Evolutionary conservation across 2,113 vertebrate genomes (phyloP), one percentile per base, ranked within the genome.

Genomic region (Bagarius yarrelli): DNA sequence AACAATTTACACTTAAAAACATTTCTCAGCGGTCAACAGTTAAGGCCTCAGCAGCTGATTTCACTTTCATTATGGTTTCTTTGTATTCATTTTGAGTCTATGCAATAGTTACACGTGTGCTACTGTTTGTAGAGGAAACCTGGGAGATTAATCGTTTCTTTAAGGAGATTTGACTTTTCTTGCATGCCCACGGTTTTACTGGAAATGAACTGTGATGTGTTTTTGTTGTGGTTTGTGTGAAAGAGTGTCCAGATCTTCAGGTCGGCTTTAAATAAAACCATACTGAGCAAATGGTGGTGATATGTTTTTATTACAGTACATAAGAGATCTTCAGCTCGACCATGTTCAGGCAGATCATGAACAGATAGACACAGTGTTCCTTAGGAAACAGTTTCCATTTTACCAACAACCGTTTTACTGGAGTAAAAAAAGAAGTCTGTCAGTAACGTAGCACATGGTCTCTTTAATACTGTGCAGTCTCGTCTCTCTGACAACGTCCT

Each of bases 211-310:
- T 81, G 73, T 83, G 81, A 78, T 81, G 81, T 64, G 79, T 67
- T 83, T 81, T 50, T 79, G 66, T 59, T 52, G 60, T 47, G 44
- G 44, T 75, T 63, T 34, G 18, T 67, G 76, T 61, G 19, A n/a
- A 36, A 67, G 73, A 80, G 27, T 57, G 30, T 23, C 25, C 60
- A 83, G 78, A 47, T 83, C 32, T 77, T 73, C 8, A 32, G 83
- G 66, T 59, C 18, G 34, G 60, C 77, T 79, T 75, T 67, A 72
- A 86, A 83, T 84, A 86, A 86, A 86, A 67, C 13, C 50, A 47
- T 50, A 82, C n/a, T 64, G 52, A 80, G 77, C 64, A 80, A 2
- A 30, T 25, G 36, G 64, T 18, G 1, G 12, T n/a, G 25, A 55
- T 72, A 44, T 76, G 9, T 40, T 77, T 77, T 77, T 64, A 63